A percentile compares a stretch with the other conserved stretches of the same genome.
Evolutionary conservation across 53 echinoderm and acorn worm genomes (phyloP).

Genomic region (Antedon mediterranea): DNA sequence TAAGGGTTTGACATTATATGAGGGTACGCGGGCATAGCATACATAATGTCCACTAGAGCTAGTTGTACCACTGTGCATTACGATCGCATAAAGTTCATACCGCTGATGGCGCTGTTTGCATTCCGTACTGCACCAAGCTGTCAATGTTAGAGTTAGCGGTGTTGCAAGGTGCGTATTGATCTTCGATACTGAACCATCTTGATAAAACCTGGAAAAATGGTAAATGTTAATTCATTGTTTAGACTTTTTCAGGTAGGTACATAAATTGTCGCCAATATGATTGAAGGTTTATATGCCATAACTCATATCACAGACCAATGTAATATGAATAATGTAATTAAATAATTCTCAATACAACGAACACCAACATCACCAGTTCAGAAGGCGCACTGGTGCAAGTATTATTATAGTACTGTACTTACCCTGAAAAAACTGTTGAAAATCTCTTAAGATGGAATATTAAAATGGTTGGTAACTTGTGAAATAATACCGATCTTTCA

Average conservation of each 20-base stretch:
- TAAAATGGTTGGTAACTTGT: constrained; percentile 60
- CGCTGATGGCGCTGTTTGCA: constrained; percentile 37
- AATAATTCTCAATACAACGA: too few species aligned
- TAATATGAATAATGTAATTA: too few species aligned
- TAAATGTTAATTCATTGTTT: neutral
- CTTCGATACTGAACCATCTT: constrained; percentile 82
- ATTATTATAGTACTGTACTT: neutral
- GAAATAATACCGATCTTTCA: constrained; percentile 76
- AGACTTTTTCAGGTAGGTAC: too few species aligned
- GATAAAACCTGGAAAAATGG: constrained; percentile 41
- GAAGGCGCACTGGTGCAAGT: neutral
- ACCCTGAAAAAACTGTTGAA: constrained; percentile 69
- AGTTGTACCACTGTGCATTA: constrained; percentile 84
- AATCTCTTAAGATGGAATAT: constrained; percentile 78
- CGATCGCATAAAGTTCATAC: constrained; percentile 59
- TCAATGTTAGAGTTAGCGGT: constrained; percentile 48
- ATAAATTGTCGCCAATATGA: too few species aligned
- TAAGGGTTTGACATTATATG: neutral
- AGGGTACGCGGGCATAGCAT: constrained; percentile 61
- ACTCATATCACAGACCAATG: too few species aligned
- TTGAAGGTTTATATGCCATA: too few species aligned
- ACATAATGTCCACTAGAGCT: constrained; percentile 96
- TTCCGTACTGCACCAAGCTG: constrained; percentile 67
- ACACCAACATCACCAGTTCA: too few species aligned
- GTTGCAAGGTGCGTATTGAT: constrained; percentile 79